A percentile compares a stretch with the other conserved stretches of the same genome.
phyloP scores from a whole-genome alignment of 2,113 vertebrate species.

The Vombatus ursinus region DNA sequence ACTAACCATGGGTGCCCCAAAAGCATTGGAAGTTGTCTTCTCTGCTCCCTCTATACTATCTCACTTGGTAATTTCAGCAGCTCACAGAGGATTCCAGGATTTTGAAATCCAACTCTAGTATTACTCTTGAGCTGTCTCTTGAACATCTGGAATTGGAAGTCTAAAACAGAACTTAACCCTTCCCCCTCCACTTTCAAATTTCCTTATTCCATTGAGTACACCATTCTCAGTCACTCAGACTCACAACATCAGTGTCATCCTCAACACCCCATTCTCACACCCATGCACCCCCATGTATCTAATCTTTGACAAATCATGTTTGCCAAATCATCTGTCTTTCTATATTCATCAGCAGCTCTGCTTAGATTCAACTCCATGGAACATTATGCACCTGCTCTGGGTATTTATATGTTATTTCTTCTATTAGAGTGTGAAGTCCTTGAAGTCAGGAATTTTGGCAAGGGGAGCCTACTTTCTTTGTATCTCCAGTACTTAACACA shows the following conservation, averaged over 20 bases:
- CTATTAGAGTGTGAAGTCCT: background rate
- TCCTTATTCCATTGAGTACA: background rate
- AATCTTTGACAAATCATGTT: background rate
- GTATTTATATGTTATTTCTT: background rate
- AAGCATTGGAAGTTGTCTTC: background rate
- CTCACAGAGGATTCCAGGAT: background rate
- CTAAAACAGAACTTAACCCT: background rate
- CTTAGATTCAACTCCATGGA: background rate
- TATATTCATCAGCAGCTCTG: background rate
- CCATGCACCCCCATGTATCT: background rate
- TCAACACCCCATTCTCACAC: background rate
- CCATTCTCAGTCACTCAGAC: background rate
- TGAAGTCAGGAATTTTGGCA: too few relatives aligned
- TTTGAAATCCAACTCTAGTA: background rate
- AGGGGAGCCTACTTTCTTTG: too few relatives aligned
- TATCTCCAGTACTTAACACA: too few relatives aligned
- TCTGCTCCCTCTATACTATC: background rate
- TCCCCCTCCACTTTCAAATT: too few relatives aligned
- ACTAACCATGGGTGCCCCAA: background rate
- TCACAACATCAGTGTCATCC: background rate
- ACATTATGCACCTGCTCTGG: too few relatives aligned
- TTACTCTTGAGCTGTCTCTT: background rate
- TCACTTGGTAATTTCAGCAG: background rate
- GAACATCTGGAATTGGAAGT: background rate
- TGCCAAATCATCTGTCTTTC: background rate